A percentile compares a stretch with the other conserved stretches of the same genome.
Evolutionary conservation across 2,888 invertebrate genomes (phyloP).

Genomic region (Cancer borealis): DNA sequence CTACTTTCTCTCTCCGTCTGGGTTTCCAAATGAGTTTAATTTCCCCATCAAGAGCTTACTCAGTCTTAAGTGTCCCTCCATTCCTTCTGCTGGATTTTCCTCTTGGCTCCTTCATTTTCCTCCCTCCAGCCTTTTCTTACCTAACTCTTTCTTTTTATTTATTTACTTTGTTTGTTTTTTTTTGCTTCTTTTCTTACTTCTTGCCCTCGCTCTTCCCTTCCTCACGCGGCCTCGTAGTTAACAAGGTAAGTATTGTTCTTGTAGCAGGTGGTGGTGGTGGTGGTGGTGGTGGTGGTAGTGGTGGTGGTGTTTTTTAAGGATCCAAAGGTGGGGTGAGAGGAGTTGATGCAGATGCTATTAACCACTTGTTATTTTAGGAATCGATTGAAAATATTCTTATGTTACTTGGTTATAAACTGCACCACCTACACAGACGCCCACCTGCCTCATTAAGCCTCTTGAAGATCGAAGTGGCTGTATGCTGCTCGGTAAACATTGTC

Average conservation of each 20-base stretch:
- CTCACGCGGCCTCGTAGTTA: neutral
- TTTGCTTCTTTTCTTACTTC: neutral
- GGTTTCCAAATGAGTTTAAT: neutral
- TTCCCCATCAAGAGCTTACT: neutral
- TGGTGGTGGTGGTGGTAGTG: slow-evolving; percentile 7
- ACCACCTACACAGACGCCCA: neutral
- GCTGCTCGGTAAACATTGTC: neutral
- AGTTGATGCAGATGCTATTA: neutral
- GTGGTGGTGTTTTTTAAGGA: neutral
- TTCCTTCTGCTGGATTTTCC: neutral
- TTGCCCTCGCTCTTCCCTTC: neutral
- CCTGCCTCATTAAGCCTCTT: neutral
- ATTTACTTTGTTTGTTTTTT: neutral
- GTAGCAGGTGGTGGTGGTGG: neutral
- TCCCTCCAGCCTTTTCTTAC: neutral
- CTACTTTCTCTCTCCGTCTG: neutral
- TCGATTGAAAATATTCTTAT: neutral
- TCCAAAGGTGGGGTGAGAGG: neutral
- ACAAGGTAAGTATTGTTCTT: neutral
- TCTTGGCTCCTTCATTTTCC: neutral
- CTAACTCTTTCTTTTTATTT: neutral
- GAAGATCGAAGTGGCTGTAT: neutral
- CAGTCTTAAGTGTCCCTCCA: neutral
- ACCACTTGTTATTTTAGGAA: neutral
- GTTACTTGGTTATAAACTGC: neutral